phyloP scores from a whole-genome alignment of 1,140 invertebrate genomes.

The Chionoecetes opilio region DNA sequence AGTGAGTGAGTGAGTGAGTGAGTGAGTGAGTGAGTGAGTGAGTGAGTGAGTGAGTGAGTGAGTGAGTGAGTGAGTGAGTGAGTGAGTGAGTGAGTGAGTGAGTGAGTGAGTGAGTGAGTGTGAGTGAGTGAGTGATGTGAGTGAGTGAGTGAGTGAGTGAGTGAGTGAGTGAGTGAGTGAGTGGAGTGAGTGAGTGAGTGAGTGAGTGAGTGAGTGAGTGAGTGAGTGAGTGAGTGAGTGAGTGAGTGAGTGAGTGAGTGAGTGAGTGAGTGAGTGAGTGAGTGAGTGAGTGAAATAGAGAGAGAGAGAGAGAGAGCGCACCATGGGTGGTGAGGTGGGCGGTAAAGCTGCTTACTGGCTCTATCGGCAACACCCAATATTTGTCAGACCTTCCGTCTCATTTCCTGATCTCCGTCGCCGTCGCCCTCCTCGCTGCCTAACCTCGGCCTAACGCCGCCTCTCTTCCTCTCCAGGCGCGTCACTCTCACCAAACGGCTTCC shows the following conservation, averaged over 20 bases:
- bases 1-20: neutral
- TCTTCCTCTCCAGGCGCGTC: neutral
- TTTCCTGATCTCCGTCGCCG: neutral
- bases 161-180: neutral
- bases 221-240: no score
- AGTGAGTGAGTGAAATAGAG: neutral
- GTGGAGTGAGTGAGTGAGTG: neutral
- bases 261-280: neutral
- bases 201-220: neutral
- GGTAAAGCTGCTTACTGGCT: neutral
- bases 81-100: neutral
- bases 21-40: neutral
- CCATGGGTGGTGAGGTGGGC: neutral
- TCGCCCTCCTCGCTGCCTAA: neutral
- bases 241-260: no score
- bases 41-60: neutral
- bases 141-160: no score
- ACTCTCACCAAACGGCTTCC: neutral
- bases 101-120: no score
- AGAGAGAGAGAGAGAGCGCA: neutral
- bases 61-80: neutral
- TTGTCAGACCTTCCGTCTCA: slow-evolving; percentile 16
- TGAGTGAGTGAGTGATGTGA: neutral
- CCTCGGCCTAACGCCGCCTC: neutral
- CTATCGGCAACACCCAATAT: slow-evolving; percentile 9